A percentile compares a stretch with the other conserved stretches of the same genome.
phyloP scores from a whole-genome alignment of 1,140 invertebrate species.

The Maconellicoccus hirsutus region DNA sequence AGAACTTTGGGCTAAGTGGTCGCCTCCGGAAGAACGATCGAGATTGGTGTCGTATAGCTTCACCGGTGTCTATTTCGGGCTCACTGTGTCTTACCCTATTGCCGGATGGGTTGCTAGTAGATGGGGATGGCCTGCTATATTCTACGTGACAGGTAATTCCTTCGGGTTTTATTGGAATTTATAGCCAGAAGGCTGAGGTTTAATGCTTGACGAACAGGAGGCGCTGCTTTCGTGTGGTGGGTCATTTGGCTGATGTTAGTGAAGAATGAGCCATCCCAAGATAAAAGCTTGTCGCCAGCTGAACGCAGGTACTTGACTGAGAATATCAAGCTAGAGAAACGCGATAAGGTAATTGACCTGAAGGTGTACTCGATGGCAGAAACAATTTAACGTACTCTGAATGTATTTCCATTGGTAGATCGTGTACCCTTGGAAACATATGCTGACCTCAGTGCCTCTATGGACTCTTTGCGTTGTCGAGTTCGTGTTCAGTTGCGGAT shows the following conservation, averaged over 20 bases:
- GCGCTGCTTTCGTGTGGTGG: not conserved
- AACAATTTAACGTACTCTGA: too few species aligned
- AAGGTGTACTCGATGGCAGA: too few species aligned
- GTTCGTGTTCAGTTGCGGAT: not conserved
- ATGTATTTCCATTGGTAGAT: not conserved
- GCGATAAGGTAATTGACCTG: too few species aligned
- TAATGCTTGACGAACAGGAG: conserved; percentile 28
- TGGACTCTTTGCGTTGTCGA: not conserved
- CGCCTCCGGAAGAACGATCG: conserved; percentile 66
- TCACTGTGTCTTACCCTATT: not conserved
- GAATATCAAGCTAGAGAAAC: not conserved
- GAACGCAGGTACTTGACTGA: not conserved
- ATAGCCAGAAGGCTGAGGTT: not conserved
- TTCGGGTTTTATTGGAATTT: too few species aligned
- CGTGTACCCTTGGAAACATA: not conserved
- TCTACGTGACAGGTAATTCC: conserved; percentile 73
- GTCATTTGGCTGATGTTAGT: not conserved
- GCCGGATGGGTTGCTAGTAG: not conserved
- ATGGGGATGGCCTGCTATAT: conserved; percentile 45
- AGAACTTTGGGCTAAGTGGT: conserved; percentile 69
- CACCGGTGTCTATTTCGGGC: conserved; percentile 47
- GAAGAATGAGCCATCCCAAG: not conserved
- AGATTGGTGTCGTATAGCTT: conserved; percentile 63
- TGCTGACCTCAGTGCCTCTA: not conserved
- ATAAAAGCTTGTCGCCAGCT: not conserved